Percentiles rank a stretch among this genome's conserved stretches.
Conservation (phyloP, 2,888 invertebrate genomes). For the Sinohyriopsis cumingii region DNA sequence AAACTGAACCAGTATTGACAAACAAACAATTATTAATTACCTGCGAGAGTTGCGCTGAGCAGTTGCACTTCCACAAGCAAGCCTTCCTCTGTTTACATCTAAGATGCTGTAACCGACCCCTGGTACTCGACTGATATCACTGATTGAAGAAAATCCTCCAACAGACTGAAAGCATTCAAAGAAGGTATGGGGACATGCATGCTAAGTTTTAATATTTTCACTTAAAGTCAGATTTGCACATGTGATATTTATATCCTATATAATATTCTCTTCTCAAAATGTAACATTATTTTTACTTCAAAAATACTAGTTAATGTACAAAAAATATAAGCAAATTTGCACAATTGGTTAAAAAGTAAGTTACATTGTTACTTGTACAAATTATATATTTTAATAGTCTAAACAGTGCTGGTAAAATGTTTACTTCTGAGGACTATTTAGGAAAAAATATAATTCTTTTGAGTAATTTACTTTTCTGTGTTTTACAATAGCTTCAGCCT, state of each 20-base stretch:
- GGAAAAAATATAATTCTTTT: too few species aligned
- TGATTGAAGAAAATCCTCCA: conserved; percentile 64
- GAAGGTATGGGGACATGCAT: too few species aligned
- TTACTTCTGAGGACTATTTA: too few species aligned
- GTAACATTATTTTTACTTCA: not conserved
- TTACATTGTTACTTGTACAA: too few species aligned
- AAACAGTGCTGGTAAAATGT: too few species aligned
- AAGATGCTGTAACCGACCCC: conserved; percentile 68
- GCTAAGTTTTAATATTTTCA: too few species aligned
- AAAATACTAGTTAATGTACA: not conserved
- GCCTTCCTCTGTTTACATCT: conserved; percentile 62
- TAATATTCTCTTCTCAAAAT: too few species aligned
- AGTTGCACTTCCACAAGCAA: conserved; percentile 20
- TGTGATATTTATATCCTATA: too few species aligned
- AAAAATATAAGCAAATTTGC: not conserved
- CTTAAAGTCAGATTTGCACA: too few species aligned
- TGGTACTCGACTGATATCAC: conserved; percentile 66
- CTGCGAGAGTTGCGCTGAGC: conserved; percentile 4
- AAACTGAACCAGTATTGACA: too few species aligned
- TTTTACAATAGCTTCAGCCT: conserved; percentile 71
- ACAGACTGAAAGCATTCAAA: conserved; percentile 53
- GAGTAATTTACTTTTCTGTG: conserved; percentile 63
- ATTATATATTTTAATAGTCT: too few species aligned
- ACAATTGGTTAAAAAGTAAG: not conserved
- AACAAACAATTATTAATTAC: conserved; percentile 4